phyloP scores from a whole-genome alignment of 2,888 invertebrate genomes.

The Osedax fenrisi region DNA sequence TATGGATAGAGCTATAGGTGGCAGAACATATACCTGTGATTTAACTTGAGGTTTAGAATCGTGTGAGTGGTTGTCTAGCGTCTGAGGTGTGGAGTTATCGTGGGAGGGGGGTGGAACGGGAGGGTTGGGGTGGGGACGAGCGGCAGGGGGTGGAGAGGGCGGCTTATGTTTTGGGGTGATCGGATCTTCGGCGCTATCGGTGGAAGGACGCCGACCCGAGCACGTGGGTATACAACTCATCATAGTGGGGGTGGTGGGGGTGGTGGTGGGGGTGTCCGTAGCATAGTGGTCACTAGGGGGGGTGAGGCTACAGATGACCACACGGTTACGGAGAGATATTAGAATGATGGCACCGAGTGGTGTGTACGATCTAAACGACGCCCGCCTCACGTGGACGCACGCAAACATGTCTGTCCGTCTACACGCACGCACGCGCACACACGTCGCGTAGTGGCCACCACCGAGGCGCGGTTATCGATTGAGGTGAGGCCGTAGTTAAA shows the following conservation, averaged over 20 bases:
- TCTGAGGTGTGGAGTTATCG: neutral
- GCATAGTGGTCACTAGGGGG: too few species aligned
- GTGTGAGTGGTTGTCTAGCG: neutral
- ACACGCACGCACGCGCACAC: neutral
- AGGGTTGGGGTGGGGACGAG: neutral
- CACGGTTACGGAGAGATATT: too few species aligned
- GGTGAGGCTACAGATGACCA: too few species aligned
- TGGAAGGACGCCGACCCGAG: neutral
- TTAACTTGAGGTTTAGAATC: neutral
- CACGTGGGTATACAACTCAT: neutral
- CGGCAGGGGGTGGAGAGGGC: neutral
- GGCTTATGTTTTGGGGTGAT: neutral
- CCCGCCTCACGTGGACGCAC: too few species aligned
- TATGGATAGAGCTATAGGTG: neutral
- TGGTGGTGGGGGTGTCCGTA: neutral
- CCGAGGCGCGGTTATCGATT: too few species aligned
- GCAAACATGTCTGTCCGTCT: neutral
- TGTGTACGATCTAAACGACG: too few species aligned
- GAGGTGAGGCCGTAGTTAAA: too few species aligned
- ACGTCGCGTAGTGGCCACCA: too few species aligned
- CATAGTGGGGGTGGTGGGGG: neutral
- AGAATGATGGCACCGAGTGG: too few species aligned
- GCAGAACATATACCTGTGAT: neutral
- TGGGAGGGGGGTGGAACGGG: neutral
- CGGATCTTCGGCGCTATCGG: neutral